Evolutionary conservation across 1,140 invertebrate genomes (phyloP).

Genomic region (Dinothrombium tinctorium): DNA sequence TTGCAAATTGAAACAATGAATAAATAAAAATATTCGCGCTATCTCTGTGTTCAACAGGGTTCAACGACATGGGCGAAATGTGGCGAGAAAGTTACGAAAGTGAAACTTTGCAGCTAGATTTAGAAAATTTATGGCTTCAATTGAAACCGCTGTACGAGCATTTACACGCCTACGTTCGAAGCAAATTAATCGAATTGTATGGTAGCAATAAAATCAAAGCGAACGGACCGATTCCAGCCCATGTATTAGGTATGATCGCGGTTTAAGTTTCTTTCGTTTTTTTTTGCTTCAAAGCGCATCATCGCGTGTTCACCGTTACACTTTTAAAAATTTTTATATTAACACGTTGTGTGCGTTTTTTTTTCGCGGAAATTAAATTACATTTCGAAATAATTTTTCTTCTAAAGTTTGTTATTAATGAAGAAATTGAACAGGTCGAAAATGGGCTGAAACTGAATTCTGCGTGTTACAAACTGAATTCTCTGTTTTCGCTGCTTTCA

Average conservation of each 20-base stretch:
- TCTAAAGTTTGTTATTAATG: too few species aligned
- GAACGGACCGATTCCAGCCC: slow-evolving; percentile 68
- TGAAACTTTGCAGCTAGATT: slow-evolving; percentile 14
- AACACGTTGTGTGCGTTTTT: background rate
- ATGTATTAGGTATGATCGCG: slow-evolving; percentile 27
- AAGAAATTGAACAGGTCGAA: too few species aligned
- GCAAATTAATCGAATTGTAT: slow-evolving; percentile 6
- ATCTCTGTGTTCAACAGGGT: slow-evolving; percentile 37
- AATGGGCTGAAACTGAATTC: too few species aligned
- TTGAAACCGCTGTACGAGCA: slow-evolving; percentile 12
- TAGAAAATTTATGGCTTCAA: slow-evolving; percentile 16
- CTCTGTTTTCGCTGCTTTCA: too few species aligned
- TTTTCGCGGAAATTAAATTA: too few species aligned
- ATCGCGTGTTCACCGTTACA: background rate
- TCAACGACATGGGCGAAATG: slow-evolving; percentile 42
- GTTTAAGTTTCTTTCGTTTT: slow-evolving; percentile 21
- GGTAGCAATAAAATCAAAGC: slow-evolving; percentile 15
- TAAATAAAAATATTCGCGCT: too few species aligned
- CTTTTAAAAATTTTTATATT: background rate
- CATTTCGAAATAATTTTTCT: too few species aligned
- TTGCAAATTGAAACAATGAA: too few species aligned
- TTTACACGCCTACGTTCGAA: slow-evolving; percentile 11
- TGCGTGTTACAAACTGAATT: too few species aligned
- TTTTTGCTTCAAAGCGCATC: background rate
- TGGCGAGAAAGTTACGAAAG: slow-evolving; percentile 22